phyloP scores from a whole-genome alignment of 2,888 invertebrate genomes.

The Listrodromus nycthemerus region DNA sequence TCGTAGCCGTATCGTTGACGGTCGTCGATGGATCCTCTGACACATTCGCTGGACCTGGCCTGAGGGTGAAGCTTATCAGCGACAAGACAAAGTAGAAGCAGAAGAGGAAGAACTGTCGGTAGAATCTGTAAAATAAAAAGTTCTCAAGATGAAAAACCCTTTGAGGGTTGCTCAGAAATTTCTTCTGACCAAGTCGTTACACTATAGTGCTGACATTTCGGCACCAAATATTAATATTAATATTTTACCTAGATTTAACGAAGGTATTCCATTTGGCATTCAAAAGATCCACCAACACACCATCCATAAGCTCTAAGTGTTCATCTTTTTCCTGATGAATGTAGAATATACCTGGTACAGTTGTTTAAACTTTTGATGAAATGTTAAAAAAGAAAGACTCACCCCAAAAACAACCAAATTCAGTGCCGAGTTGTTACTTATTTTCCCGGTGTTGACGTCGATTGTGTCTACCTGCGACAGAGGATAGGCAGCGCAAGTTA shows the following conservation, averaged over 20 bases:
- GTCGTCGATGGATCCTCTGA: slow-evolving; percentile 53
- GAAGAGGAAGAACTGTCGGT: slow-evolving; percentile 96
- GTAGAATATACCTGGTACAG: not conserved
- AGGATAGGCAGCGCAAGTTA: slow-evolving; percentile 99
- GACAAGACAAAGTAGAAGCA: slow-evolving; percentile 96
- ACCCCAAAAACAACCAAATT: slow-evolving; percentile 99
- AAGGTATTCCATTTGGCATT: slow-evolving; percentile 99
- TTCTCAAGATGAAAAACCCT: too few relatives aligned
- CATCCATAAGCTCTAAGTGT: slow-evolving; percentile 97
- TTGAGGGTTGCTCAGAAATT: too few relatives aligned
- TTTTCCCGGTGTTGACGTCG: slow-evolving; percentile 94
- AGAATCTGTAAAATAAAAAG: slow-evolving; percentile 89
- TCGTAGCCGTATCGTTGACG: slow-evolving; percentile 61
- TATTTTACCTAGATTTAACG: slow-evolving; percentile 90
- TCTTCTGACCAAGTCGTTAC: too few relatives aligned
- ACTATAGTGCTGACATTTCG: not conserved
- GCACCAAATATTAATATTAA: not conserved
- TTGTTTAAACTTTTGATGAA: not conserved
- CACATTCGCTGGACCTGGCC: slow-evolving; percentile 90
- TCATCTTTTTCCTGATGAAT: slow-evolving; percentile 94
- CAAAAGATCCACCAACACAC: slow-evolving; percentile 95
- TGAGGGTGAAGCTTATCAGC: slow-evolving; percentile 93
- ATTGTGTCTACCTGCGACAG: slow-evolving; percentile 98
- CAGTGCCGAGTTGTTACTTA: slow-evolving; percentile 97
- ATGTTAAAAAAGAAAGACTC: slow-evolving; percentile 80